Percentiles rank a stretch among this genome's conserved stretches.
These are phyloP conservation scores for Leptinotarsa peninsularis DNA, from an alignment of 2,888 invertebrate genomes.

Conservation along the genomic window DNA sequence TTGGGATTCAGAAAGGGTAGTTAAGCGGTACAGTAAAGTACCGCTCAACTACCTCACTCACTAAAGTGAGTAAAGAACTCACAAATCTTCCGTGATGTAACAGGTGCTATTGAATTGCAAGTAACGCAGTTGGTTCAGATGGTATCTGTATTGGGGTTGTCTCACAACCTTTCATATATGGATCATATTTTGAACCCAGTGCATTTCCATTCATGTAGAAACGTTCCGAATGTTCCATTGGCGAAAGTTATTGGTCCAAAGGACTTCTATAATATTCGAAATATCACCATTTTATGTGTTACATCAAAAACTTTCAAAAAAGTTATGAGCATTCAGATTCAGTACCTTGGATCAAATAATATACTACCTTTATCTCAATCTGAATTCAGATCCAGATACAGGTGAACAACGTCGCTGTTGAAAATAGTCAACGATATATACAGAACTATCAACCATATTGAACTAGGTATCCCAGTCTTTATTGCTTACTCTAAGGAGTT, in stretches of 20 bases:
- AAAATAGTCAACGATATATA: not conserved
- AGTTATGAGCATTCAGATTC: not conserved
- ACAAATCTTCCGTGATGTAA: too few relatives aligned
- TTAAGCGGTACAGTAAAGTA: too few relatives aligned
- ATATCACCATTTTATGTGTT: not conserved
- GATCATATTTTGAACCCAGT: too few relatives aligned
- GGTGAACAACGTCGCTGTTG: not conserved
- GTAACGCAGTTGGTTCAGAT: too few relatives aligned
- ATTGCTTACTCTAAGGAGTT: not conserved
- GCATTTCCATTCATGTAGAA: too few relatives aligned
- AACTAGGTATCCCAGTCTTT: not conserved
- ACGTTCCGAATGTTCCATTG: too few relatives aligned
- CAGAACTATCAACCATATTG: not conserved
- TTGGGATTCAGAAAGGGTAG: too few relatives aligned
- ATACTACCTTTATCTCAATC: not conserved
- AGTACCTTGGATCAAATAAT: not conserved
- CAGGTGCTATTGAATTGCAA: too few relatives aligned
- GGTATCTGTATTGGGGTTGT: too few relatives aligned
- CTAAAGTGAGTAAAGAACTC: too few relatives aligned
- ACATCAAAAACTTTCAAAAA: not conserved
- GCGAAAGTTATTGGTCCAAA: not conserved
- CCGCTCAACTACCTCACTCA: too few relatives aligned
- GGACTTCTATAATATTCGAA: not conserved
- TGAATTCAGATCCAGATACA: not conserved
- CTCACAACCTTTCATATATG: too few relatives aligned